Percentiles rank a stretch among this genome's conserved stretches.
phyloP scores from a whole-genome alignment of 2,797 vertebrate species.

The Pangasius macronema region DNA sequence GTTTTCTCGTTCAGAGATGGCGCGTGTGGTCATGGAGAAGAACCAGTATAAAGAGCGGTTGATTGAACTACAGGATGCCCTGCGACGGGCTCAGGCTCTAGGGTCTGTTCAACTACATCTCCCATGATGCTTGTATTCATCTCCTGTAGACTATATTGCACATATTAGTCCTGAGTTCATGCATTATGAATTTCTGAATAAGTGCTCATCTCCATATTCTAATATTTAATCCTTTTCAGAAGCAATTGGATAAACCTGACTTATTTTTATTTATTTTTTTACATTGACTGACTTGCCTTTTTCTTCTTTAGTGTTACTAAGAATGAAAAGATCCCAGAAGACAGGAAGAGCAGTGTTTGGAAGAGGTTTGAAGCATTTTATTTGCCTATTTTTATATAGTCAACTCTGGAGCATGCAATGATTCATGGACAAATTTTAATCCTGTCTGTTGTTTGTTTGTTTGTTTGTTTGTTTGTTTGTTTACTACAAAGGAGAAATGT shows the following conservation, averaged over 20 bases:
- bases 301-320: constrained; percentile 67
- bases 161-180: neutral
- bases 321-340: constrained; percentile 67
- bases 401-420: neutral
- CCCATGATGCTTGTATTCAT: neutral
- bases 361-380: constrained; percentile 62
- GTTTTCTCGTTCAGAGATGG: constrained; percentile 86
- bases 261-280: neutral
- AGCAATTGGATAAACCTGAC: neutral
- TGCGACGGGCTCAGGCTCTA: constrained; percentile 69
- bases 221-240: neutral
- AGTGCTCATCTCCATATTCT: neutral
- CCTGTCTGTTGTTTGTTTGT: neutral
- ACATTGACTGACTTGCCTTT: neutral
- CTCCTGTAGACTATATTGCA: neutral
- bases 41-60: constrained; percentile 88
- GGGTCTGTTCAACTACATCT: constrained; percentile 58
- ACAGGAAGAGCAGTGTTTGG: constrained; percentile 73
- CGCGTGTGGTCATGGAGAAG: constrained; percentile 86
- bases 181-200: neutral
- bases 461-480: neutral
- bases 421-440: neutral
- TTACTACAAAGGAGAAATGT: neutral
- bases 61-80: constrained; percentile 82
- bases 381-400: neutral